phyloP scores from a whole-genome alignment of 2,113 vertebrate genomes.

The Salminus brasiliensis region DNA sequence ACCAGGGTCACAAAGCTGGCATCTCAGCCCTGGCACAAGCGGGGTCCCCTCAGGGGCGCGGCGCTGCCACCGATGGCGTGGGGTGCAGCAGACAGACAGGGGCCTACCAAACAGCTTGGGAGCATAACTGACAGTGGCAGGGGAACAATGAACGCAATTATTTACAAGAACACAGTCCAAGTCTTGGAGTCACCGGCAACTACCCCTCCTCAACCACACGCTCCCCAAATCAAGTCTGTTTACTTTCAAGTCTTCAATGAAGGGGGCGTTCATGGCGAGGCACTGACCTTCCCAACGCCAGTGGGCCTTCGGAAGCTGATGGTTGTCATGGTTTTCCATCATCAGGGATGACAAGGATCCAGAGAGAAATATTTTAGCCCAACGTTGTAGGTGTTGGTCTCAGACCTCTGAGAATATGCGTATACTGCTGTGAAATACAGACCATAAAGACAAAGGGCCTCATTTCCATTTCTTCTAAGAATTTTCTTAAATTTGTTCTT shows the following conservation, averaged over 20 bases:
- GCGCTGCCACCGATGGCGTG: conserved; percentile 71
- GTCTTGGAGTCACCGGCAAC: conserved; percentile 57
- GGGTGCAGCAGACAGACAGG: conserved; percentile 81
- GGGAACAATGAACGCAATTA: conserved; percentile 79
- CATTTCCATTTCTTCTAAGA: too few relatives aligned
- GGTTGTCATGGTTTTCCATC: conserved; percentile 59
- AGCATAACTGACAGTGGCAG: conserved; percentile 75
- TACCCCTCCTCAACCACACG: background rate
- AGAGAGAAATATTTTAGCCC: conserved; percentile 56
- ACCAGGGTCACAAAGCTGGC: conserved; percentile 74
- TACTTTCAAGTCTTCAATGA: conserved; percentile 56
- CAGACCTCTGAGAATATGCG: too few relatives aligned
- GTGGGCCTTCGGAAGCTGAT: conserved; percentile 31
- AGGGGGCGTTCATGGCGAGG: conserved; percentile 11
- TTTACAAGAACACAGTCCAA: conserved; percentile 79
- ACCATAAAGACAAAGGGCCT: too few relatives aligned
- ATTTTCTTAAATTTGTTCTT: too few relatives aligned
- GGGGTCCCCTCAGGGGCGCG: conserved; percentile 65
- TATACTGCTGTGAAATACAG: too few relatives aligned
- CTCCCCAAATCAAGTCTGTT: conserved; percentile 68
- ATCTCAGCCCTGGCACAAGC: conserved; percentile 78
- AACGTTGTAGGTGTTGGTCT: background rate
- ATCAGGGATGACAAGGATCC: conserved; percentile 61
- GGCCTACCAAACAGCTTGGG: conserved; percentile 82
- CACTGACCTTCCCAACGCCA: conserved; percentile 34